Base-by-base conservation (phyloP, 2,888 invertebrate species). In the Morpho helenor region DNA sequence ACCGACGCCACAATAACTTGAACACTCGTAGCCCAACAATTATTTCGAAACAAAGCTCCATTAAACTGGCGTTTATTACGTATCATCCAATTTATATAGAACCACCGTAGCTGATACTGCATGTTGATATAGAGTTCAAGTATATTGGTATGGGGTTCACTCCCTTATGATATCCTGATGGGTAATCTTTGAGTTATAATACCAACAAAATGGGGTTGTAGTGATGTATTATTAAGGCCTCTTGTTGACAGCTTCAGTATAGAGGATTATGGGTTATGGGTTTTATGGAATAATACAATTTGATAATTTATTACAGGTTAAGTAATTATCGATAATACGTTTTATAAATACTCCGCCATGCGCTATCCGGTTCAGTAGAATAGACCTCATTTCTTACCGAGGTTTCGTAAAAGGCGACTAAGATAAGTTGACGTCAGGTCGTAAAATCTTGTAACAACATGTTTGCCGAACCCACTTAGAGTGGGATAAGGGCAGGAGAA, bases 151-250 rank as follows among this genome's bases (percentile, higher is more conserved):
- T 50, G 62, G 52, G 64, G 64, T 64, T 60, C 58, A 66, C 69
- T 72, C 80, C 82, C 84, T 78, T 70, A 75, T 72, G 70, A 73
- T 75, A 69, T 67, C 62, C 63, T 82, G 82, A 84, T 86, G 80
- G 82, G 77, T 87, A 85, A 86, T 87, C 84, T 87, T 84, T 75
- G 74, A 79, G 80, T 81, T 80, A 75, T 80, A 77, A 79, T 78
- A 77, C 73, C 70, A 69, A 73, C 75, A 69, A 73, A 77, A 77
- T 78, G 71, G 84, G 86, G 87, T 81, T 75, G 80, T 80, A 82
- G 84, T 82, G 82, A 82, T 74, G 79, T 77, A 80, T 74, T 81
- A 79, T 87, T 83, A 82, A 76, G 75, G 78, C 71, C 69, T 70
- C 67, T 71, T 79, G 85, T 78, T 82, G 87, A 87, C 87, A 86